phyloP scores from a whole-genome alignment of 2,113 vertebrate genomes.

The Sitta europaea region DNA sequence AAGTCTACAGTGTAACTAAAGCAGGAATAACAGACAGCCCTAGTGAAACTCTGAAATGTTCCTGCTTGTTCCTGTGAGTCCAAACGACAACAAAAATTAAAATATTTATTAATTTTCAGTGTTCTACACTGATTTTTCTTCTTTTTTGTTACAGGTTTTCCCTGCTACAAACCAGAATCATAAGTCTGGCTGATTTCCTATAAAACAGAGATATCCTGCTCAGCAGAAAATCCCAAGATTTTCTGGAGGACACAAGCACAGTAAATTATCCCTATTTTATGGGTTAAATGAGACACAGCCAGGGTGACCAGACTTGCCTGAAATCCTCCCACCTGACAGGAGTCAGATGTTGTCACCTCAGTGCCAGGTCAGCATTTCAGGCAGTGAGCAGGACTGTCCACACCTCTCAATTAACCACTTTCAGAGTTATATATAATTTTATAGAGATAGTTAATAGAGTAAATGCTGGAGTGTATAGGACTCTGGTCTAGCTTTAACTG shows the following conservation, averaged over 20 bases:
- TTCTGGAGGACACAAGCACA: neutral
- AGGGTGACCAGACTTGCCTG: neutral
- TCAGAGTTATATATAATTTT: neutral
- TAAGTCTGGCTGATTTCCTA: neutral
- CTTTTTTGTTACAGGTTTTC: neutral
- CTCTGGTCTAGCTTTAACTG: neutral
- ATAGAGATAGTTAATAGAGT: neutral
- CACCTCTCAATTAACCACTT: neutral
- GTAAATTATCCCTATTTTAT: neutral
- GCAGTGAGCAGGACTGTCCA: neutral
- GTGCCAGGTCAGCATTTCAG: neutral
- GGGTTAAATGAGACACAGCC: neutral
- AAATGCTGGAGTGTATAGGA: neutral
- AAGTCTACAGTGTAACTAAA: neutral
- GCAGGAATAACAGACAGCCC: neutral
- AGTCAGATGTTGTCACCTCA: neutral
- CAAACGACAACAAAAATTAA: neutral
- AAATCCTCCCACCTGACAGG: neutral
- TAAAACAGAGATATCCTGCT: neutral
- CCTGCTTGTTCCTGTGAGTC: neutral
- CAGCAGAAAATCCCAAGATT: neutral
- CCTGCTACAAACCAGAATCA: neutral
- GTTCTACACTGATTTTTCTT: neutral
- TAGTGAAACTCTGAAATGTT: neutral
- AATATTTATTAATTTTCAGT: neutral